Evolutionary conservation across 1,140 invertebrate genomes (phyloP).

Genomic region (Sitodiplosis mosellana): DNA sequence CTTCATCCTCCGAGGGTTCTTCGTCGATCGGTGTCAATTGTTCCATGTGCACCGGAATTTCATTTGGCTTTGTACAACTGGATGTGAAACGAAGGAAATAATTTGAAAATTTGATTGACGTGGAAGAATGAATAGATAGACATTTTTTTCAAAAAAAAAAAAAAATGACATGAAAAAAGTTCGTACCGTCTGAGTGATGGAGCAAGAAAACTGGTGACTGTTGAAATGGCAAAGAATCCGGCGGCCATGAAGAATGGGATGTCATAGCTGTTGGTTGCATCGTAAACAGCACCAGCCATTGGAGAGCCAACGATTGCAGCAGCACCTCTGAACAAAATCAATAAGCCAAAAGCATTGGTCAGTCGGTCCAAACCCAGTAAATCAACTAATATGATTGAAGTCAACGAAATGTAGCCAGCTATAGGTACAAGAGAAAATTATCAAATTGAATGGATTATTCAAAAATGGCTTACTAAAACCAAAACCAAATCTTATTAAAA

Average conservation of each 20-base stretch:
- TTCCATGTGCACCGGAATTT: conserved; percentile 39
- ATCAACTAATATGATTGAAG: conserved; percentile 94
- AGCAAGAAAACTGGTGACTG: conserved; percentile 68
- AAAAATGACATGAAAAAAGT: too few relatives aligned
- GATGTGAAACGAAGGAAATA: too few relatives aligned
- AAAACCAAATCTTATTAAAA: neutral
- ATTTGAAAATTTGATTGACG: too few relatives aligned
- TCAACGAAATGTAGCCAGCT: conserved; percentile 94
- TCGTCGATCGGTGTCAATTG: conserved; percentile 62
- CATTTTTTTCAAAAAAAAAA: too few relatives aligned
- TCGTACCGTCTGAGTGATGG: conserved; percentile 48
- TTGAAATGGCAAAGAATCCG: conserved; percentile 67
- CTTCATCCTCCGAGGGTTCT: conserved; percentile 51
- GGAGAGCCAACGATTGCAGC: conserved; percentile 75
- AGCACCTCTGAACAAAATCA: conserved; percentile 85
- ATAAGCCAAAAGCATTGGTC: conserved; percentile 89
- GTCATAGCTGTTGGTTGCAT: conserved; percentile 66
- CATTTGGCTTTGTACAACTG: conserved; percentile 27
- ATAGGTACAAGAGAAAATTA: conserved; percentile 17
- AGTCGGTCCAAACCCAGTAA: conserved; percentile 85
- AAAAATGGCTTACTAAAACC: neutral
- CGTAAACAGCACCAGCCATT: conserved; percentile 70
- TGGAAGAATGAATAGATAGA: too few relatives aligned
- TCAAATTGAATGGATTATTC: neutral
- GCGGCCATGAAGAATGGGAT: conserved; percentile 86